These are phyloP conservation scores for Sminthurinus signatus DNA, from an alignment of 1,140 invertebrate genomes.

Conservation along the genomic window DNA sequence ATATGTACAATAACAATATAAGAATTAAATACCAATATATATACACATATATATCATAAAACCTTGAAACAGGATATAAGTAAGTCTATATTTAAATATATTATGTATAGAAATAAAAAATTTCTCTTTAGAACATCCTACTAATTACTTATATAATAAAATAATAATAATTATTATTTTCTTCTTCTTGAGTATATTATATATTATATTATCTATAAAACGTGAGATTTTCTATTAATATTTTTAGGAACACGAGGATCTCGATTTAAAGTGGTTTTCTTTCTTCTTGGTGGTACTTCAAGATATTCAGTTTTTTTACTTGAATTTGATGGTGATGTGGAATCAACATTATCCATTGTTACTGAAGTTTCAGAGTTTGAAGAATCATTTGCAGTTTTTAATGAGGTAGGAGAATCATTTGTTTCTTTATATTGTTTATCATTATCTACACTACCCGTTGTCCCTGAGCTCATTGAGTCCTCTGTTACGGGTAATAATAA, in stretches of 20 bases:
- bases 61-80: no score
- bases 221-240: conserved; percentile 6
- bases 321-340: background rate
- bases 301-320: conserved; percentile 24
- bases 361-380: no score
- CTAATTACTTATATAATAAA: no score
- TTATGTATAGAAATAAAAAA: no score
- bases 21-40: no score
- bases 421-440: background rate
- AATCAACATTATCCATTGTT: background rate
- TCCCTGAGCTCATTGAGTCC: background rate
- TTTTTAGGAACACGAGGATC: conserved; percentile 28
- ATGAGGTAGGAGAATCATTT: background rate
- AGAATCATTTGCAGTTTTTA: background rate
- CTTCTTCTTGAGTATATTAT: no score
- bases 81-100: no score
- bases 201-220: no score
- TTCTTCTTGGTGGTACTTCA: conserved; percentile 27
- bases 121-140: no score
- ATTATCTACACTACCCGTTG: conserved; percentile 1
- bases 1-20: no score
- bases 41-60: no score
- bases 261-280: conserved; percentile 23
- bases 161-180: no score
- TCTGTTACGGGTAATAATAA: background rate